phyloP scores from a whole-genome alignment of 2,797 vertebrate genomes.

The Falco naumanni region DNA sequence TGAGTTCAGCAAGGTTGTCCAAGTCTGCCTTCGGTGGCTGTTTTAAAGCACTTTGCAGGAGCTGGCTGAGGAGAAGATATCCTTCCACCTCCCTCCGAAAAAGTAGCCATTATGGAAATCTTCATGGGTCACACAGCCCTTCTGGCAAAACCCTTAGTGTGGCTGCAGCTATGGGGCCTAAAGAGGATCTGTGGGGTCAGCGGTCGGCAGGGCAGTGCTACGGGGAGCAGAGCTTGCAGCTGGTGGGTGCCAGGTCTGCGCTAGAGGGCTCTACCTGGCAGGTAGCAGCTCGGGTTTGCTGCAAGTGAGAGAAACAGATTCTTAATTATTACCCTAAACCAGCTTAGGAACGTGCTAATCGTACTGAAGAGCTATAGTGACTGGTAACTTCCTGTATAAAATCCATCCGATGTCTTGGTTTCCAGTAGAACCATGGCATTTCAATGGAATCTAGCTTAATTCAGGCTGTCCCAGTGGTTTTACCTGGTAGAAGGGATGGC shows the following conservation, averaged over 20 bases:
- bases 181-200: background rate
- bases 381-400: background rate
- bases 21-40: background rate
- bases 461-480: background rate
- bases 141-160: background rate
- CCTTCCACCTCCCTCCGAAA: background rate
- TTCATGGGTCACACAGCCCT: background rate
- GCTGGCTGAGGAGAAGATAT: background rate
- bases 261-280: slow-evolving; percentile 51
- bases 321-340: background rate
- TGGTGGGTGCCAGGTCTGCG: background rate
- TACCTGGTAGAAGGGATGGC: background rate
- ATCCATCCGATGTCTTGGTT: background rate
- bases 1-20: background rate
- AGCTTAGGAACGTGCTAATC: fast-evolving
- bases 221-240: background rate
- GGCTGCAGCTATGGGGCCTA: background rate
- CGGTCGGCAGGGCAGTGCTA: background rate
- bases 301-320: background rate
- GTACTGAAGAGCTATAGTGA: background rate
- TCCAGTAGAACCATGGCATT: background rate
- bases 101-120: background rate
- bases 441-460: background rate
- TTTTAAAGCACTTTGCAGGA: background rate
- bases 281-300: background rate